phyloP scores from a whole-genome alignment of 2,113 vertebrate genomes.

The Perca fluviatilis region DNA sequence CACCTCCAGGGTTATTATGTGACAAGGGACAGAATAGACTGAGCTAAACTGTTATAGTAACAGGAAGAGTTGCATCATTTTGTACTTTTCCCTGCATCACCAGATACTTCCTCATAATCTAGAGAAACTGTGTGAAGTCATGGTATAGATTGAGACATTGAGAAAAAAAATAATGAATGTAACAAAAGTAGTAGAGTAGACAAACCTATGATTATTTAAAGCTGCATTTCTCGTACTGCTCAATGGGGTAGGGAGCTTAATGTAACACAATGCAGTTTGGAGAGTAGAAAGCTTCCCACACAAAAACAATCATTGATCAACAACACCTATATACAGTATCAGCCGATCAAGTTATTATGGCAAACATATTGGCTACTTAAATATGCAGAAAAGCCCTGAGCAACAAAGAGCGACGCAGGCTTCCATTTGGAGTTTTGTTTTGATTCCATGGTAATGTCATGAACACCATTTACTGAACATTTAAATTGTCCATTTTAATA shows the following conservation, averaged over 20 bases:
- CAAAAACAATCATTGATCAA: not conserved
- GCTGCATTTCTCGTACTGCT: not conserved
- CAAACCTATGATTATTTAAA: constrained; percentile 2
- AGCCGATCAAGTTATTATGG: not conserved
- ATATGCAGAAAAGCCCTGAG: not conserved
- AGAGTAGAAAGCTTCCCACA: not conserved
- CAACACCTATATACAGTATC: not conserved
- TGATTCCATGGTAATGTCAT: not conserved
- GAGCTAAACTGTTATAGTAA: constrained; percentile 8
- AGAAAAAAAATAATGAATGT: constrained; percentile 1
- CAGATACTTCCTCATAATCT: constrained; percentile 53
- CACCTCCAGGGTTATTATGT: not conserved
- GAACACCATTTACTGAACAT: not conserved
- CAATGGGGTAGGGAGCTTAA: not conserved
- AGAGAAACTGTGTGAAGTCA: not conserved
- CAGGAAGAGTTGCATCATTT: constrained; percentile 42
- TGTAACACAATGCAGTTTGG: not conserved
- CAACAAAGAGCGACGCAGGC: not conserved
- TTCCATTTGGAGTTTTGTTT: not conserved
- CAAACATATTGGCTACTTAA: not conserved
- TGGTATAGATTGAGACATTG: not conserved
- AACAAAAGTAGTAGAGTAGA: too few relatives aligned
- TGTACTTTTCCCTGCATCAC: not conserved
- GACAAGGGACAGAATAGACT: too few relatives aligned
- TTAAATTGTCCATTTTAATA: not conserved